Evolutionary conservation across 2,797 vertebrate species (phyloP).

Genomic region (Brachymystax lenok): DNA sequence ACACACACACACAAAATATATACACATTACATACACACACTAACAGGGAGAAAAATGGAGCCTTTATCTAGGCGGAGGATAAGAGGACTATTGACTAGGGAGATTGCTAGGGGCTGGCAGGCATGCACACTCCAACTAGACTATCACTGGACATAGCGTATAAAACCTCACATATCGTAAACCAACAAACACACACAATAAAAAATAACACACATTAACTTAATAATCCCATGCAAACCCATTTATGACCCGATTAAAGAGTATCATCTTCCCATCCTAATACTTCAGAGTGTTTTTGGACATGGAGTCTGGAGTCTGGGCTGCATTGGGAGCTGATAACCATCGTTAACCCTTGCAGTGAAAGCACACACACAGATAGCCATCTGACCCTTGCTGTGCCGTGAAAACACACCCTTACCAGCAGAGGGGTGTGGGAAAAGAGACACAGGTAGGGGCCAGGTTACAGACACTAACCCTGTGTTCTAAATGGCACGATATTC

Average conservation of each 20-base stretch:
- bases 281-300: neutral
- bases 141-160: neutral
- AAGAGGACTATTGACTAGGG: neutral
- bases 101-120: neutral
- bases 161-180: neutral
- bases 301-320: neutral
- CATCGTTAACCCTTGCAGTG: neutral
- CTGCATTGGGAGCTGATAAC: neutral
- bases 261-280: neutral
- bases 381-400: neutral
- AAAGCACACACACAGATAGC: slow-evolving; percentile 23
- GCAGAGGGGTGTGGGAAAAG: neutral
- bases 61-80: neutral
- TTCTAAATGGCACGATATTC: neutral
- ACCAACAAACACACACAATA: slow-evolving; percentile 19
- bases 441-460: neutral
- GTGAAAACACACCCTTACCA: slow-evolving; percentile 10
- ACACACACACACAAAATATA: neutral
- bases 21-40: no score
- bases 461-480: neutral
- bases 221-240: slow-evolving; percentile 12
- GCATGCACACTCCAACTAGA: neutral
- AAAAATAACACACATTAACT: slow-evolving; percentile 17
- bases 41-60: slow-evolving; percentile 10
- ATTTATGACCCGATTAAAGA: slow-evolving; percentile 4